Conservation (phyloP, 2,888 invertebrate genomes). For the Cryptus viduatorius region DNA sequence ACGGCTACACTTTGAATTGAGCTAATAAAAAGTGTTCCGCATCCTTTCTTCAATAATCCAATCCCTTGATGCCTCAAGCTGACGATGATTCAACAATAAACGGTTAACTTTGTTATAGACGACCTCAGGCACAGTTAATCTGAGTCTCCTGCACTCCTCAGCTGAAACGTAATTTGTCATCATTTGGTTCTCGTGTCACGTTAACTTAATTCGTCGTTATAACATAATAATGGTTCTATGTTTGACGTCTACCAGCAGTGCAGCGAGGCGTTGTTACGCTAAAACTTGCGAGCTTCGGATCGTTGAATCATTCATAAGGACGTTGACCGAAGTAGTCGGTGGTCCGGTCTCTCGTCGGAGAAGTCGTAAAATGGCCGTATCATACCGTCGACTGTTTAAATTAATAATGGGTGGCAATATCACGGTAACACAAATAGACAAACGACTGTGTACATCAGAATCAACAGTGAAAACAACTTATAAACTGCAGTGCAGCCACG, state of each 20-base stretch:
- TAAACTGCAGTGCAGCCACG: not conserved
- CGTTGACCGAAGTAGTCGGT: slow-evolving; percentile 68
- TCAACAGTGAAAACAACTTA: not conserved
- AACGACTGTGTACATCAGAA: not conserved
- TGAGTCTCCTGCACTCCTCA: not conserved
- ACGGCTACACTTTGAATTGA: not conserved
- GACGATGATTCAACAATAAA: slow-evolving; percentile 56
- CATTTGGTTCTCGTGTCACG: slow-evolving; percentile 53
- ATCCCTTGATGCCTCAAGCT: too few species aligned
- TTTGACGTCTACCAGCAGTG: slow-evolving; percentile 62
- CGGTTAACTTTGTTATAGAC: slow-evolving; percentile 36
- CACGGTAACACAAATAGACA: slow-evolving; percentile 21
- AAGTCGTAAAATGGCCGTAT: slow-evolving; percentile 41
- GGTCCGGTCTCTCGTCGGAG: slow-evolving; percentile 71
- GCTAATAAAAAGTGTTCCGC: not conserved
- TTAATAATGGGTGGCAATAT: slow-evolving; percentile 71
- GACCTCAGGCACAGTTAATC: slow-evolving; percentile 10
- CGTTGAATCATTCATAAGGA: slow-evolving; percentile 76
- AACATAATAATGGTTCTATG: slow-evolving; percentile 73
- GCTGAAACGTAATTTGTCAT: slow-evolving; percentile 16
- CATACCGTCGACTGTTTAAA: slow-evolving; percentile 69
- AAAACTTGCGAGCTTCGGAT: slow-evolving; percentile 13
- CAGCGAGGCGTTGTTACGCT: slow-evolving; percentile 26
- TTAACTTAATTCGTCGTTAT: slow-evolving; percentile 74
- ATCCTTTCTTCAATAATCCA: too few species aligned